Conservation (phyloP, 2,888 invertebrate genomes). For the Patella ulyssiponensis region DNA sequence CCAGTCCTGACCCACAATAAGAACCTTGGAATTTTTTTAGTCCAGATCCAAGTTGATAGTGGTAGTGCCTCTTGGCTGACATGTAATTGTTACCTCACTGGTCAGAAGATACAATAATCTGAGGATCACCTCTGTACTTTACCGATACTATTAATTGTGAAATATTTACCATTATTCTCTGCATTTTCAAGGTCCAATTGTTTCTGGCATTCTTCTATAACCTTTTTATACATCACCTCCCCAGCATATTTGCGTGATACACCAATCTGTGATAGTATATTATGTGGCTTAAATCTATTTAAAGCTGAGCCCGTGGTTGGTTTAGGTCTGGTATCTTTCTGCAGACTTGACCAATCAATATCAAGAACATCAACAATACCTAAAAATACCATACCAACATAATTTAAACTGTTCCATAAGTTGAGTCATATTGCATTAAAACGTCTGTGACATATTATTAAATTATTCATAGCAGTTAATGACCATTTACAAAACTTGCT, state of each 20-base stretch:
- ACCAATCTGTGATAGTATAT: conserved; percentile 85
- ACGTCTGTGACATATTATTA: too few species aligned
- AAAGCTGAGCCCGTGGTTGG: conserved; percentile 77
- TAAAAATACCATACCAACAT: conserved; percentile 47
- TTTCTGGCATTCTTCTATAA: conserved; percentile 60
- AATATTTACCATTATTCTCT: conserved; percentile 7
- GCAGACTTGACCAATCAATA: conserved; percentile 93
- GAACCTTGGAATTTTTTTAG: too few species aligned
- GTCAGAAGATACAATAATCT: too few species aligned
- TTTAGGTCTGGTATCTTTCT: conserved; percentile 68
- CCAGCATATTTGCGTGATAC: conserved; percentile 86
- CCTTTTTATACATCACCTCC: conserved; percentile 75
- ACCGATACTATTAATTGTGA: not conserved
- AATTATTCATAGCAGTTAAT: too few species aligned
- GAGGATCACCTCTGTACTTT: not conserved
- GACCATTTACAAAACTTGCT: too few species aligned
- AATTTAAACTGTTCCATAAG: too few species aligned
- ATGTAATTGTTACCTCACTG: too few species aligned
- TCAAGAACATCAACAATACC: conserved; percentile 91
- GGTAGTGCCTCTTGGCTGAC: too few species aligned
- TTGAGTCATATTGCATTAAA: too few species aligned
- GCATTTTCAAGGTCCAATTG: conserved; percentile 52
- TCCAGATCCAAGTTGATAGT: too few species aligned
- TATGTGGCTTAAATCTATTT: conserved; percentile 85
- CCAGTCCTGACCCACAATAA: too few species aligned